phyloP scores from a whole-genome alignment of 1,140 invertebrate genomes.

The Micrasema longulum region DNA sequence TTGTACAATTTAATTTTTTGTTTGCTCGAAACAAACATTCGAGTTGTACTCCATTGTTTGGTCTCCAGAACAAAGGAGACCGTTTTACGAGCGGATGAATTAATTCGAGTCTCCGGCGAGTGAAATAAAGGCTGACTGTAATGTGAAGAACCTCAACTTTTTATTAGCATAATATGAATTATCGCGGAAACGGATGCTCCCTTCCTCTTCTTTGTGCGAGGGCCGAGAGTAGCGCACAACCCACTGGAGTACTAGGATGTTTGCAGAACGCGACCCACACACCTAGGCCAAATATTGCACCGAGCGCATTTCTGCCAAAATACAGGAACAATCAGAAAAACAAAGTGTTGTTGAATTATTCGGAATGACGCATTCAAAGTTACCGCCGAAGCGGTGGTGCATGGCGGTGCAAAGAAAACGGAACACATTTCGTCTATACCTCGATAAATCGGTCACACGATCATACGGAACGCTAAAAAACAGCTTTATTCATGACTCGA shows the following conservation, averaged over 20 bases:
- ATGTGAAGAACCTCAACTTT: constrained; percentile 53
- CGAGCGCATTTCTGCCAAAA: too few relatives aligned
- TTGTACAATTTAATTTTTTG: constrained; percentile 25
- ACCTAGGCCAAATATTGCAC: too few relatives aligned
- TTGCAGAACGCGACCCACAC: too few relatives aligned
- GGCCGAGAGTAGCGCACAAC: neutral
- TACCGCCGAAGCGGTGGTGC: too few relatives aligned
- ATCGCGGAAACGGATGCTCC: constrained; percentile 53
- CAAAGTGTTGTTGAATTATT: too few relatives aligned
- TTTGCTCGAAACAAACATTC: constrained; percentile 45
- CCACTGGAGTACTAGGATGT: too few relatives aligned
- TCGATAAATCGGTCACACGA: too few relatives aligned
- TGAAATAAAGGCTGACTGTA: constrained; percentile 50
- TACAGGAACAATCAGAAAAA: too few relatives aligned
- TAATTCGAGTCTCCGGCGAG: constrained; percentile 52
- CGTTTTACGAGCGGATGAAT: constrained; percentile 54
- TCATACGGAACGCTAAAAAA: too few relatives aligned
- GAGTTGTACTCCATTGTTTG: constrained; percentile 44
- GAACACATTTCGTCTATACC: too few relatives aligned
- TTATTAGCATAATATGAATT: constrained; percentile 56
- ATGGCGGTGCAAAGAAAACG: too few relatives aligned
- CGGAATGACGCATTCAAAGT: too few relatives aligned
- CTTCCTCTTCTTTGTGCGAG: constrained; percentile 45
- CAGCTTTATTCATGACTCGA: neutral
- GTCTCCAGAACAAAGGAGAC: constrained; percentile 47